These are phyloP conservation scores for Callyntrura sp. DNA, from an alignment of 2,888 invertebrate species.

Conservation along the genomic window DNA sequence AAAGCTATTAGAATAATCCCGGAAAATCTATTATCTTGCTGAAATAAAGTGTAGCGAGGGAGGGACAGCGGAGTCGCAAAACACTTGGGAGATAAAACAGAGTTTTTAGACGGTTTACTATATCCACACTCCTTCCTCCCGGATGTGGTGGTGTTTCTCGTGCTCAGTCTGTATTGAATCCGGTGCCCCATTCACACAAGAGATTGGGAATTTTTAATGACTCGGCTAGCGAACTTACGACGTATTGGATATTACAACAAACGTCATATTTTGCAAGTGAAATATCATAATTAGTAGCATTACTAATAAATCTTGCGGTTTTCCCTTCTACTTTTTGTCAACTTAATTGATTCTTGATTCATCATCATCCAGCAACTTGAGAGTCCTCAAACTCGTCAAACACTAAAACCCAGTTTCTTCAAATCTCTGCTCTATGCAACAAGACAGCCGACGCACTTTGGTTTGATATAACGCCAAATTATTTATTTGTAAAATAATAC, in stretches of 20 bases:
- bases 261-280: neutral
- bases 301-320: constrained; percentile 15
- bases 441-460: too few relatives aligned
- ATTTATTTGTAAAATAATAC: too few relatives aligned
- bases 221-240: neutral
- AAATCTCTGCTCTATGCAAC: too few relatives aligned
- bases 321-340: neutral
- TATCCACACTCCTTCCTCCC: too few relatives aligned
- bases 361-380: neutral
- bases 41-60: neutral
- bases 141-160: too few relatives aligned
- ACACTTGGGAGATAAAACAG: neutral
- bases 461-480: too few relatives aligned
- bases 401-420: too few relatives aligned
- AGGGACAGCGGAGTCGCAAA: neutral
- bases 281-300: too few relatives aligned
- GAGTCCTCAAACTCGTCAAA: neutral
- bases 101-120: neutral
- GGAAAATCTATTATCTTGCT: neutral
- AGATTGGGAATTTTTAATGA: neutral
- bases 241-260: too few relatives aligned
- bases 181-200: neutral
- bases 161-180: neutral
- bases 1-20: neutral
- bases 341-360: neutral